Evolutionary conservation across 2,888 invertebrate species (phyloP), one percentile per base, ranked within the genome.

Genomic region (Liopterus haemorrhoidalis): DNA sequence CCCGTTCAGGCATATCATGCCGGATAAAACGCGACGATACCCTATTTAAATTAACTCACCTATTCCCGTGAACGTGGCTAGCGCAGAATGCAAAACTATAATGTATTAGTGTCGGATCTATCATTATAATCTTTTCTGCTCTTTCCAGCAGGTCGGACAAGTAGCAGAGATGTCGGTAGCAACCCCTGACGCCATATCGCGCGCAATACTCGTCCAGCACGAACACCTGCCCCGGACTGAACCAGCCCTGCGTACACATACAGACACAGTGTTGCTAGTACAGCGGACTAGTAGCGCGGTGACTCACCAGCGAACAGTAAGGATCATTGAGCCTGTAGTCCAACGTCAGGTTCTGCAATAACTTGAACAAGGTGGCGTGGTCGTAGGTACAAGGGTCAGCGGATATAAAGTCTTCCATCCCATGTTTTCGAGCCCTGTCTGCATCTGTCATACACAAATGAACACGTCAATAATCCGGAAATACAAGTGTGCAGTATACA

Each of bases 81-180:
- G 97, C 97, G 72, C 99, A 99, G 74, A 96, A 99, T 32, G 97
- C 97, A 72, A 97, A 99, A 61, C 95, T 94, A 72, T 92, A 99
- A 72, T 99, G 97, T 66, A 99, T 94, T 50, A 99, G 76, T 1
- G 95, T 97, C 0, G 99, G 99, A 72, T 99, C 99, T 50, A 99
- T 94, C 76, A 97, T 91, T 57, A 89, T 78, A 50, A 73, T 73
- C 60, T 91, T 90, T 68, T 97, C 95, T 1, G 95, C 93, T 51
- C 92, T 81, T 65, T 95, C 94, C 56, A 99, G 75, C 36, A 99
- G 78, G 68, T 99, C 97, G 51, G 86, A 85, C 48, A 99, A 79
- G 70, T 97, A 97, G 67, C 91, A 92, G 36, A 99, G 79, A 69
- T 99, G 97, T 39, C 99, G 82, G 70, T 85, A 94, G 67, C 99